Base-by-base conservation (phyloP, 2,797 vertebrate species). In the Eurystomus glaucurus region DNA sequence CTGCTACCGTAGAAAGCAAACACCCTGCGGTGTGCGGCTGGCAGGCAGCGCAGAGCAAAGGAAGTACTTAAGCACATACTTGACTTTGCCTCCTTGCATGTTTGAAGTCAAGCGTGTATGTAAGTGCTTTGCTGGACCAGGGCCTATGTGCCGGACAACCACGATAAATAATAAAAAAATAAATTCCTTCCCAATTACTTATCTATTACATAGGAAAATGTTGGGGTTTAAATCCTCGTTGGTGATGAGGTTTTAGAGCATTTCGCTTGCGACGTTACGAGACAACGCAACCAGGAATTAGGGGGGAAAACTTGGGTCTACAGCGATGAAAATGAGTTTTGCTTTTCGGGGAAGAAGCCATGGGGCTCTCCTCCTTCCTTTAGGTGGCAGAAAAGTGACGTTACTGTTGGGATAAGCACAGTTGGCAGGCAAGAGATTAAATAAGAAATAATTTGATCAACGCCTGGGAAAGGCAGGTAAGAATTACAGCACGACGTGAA, bases 1-100 rank as follows among this genome's bases (percentile, higher is more conserved):
- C 95, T 96, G 96, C 92, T 92, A 62, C 85, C 0, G 66, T 2
- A 50, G 91, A 54, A 77, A 71, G 31, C 69, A 14, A 60, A 43
- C 48, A 22, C 9, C 66, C 95, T 52, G 64, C 1, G 6, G 51
- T 21, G 79, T 54, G 78, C 70, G 6, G 22, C 90, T 81, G 93
- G 94, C 93, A 92, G 90, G 55, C 90, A 76, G 92, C 55, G 1
- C 11, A 60, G 5, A 71, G 91, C 90, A 55, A 45, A 79, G 96
- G 92, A 97, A 93, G 80, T 51, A 70, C 90, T 96, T 93, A 29
- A 95, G 90, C 94, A 96, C 94, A 80, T 6, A 89, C 96, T 96
- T 96, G 93, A 94, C 90, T 95, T 57, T 45, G 79, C 12, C 93
- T 94, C 81, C 76, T 81, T 25, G 13, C 74, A 5, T 51, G 86